Percentiles rank a stretch among this genome's conserved stretches.
Conservation (phyloP, 2,888 invertebrate genomes). For the Aelia acuminata region DNA sequence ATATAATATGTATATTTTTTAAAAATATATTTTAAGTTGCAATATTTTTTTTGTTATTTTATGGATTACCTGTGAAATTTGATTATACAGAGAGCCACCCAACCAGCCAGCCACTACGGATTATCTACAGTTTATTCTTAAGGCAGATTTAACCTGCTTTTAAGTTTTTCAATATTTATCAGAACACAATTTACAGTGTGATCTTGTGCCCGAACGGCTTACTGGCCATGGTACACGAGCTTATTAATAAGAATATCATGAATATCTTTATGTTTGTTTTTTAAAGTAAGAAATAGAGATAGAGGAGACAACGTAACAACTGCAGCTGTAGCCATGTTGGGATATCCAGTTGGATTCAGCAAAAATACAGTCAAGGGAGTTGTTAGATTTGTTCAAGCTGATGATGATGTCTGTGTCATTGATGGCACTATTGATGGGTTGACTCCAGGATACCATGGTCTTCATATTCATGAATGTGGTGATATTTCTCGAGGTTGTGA, state of each 20-base stretch:
- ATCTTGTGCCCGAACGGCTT: too few relatives aligned
- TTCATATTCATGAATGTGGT: conserved; percentile 81
- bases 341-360: conserved; percentile 70
- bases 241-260: background rate
- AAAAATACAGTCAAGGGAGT: conserved; percentile 78
- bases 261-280: background rate
- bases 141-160: too few relatives aligned
- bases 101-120: too few relatives aligned
- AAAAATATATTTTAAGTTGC: too few relatives aligned
- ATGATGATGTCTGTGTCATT: conserved; percentile 76
- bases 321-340: conserved; percentile 81
- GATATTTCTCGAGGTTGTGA: conserved; percentile 78
- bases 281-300: conserved; percentile 63
- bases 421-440: conserved; percentile 91
- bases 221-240: too few relatives aligned
- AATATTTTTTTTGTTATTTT: too few relatives aligned
- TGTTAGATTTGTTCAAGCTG: conserved; percentile 80
- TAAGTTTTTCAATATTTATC: too few relatives aligned
- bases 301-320: conserved; percentile 41
- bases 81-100: too few relatives aligned
- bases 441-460: conserved; percentile 74
- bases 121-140: too few relatives aligned
- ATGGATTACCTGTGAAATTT: too few relatives aligned
- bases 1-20: too few relatives aligned
- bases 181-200: too few relatives aligned